A percentile compares a stretch with the other conserved stretches of the same genome.
Evolutionary conservation across 2,797 vertebrate species (phyloP).

Genomic region (Calcarius lapponicus): DNA sequence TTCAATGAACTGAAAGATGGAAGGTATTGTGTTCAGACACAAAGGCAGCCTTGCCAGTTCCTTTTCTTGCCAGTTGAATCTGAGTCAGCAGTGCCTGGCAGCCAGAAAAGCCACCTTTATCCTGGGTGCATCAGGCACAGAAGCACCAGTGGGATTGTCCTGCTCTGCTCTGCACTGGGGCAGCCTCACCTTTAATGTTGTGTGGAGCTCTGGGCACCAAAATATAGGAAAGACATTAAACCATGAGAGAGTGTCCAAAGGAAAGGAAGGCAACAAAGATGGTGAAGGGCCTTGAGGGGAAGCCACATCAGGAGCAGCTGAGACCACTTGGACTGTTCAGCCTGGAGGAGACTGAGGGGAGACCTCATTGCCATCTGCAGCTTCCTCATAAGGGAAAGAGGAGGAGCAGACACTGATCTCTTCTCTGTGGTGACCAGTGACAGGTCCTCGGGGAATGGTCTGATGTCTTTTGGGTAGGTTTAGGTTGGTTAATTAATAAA

Average conservation of each 20-base stretch:
- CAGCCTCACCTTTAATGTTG: not conserved
- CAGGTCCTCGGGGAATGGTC: not conserved
- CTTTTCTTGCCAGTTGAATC: not conserved
- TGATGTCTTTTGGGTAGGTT: not conserved
- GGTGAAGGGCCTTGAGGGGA: not conserved
- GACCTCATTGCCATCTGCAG: fast-evolving
- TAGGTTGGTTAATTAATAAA: not conserved
- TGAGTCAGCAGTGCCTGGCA: not conserved
- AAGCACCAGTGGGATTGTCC: not conserved
- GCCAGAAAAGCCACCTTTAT: fast-evolving
- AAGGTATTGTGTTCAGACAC: not conserved
- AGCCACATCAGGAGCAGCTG: fast-evolving
- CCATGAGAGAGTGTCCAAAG: not conserved
- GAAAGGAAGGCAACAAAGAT: fast-evolving
- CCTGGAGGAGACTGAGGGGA: not conserved
- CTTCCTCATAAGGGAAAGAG: fast-evolving
- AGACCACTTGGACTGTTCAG: not conserved
- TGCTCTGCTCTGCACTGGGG: fast-evolving
- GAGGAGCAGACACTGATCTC: fast-evolving
- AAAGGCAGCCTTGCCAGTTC: not conserved
- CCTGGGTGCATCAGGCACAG: not conserved
- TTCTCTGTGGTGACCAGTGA: not conserved
- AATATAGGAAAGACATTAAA: too few species aligned
- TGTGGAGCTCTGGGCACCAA: not conserved
- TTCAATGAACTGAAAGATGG: not conserved